These are phyloP conservation scores for Oncorhynchus tshawytscha DNA, from an alignment of 2,113 vertebrate species.

Conservation along the genomic window DNA sequence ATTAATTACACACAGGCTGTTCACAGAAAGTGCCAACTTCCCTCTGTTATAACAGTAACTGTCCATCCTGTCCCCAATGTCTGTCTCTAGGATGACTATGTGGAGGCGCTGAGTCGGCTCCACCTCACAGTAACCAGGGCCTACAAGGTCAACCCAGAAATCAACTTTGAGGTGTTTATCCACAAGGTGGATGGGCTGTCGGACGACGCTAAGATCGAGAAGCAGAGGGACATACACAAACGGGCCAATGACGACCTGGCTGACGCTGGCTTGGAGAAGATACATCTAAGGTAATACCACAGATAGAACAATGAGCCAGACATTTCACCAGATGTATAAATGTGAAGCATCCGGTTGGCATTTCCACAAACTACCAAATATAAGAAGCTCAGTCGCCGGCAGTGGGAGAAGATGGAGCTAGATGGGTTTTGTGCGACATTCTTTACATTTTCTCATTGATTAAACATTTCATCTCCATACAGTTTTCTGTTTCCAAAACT, in stretches of 20 bases:
- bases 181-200: constrained; percentile 95
- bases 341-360: no score
- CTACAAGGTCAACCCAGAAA: constrained; percentile 91
- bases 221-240: constrained; percentile 92
- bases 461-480: no score
- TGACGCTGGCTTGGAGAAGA: constrained; percentile 86
- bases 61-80: not conserved
- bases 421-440: no score
- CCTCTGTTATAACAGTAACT: no score
- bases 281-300: constrained; percentile 81
- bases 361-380: no score
- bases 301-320: constrained; percentile 18
- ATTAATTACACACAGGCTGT: no score
- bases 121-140: constrained; percentile 92
- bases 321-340: no score
- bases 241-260: constrained; percentile 88
- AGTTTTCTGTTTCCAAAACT: no score
- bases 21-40: no score
- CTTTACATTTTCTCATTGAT: no score
- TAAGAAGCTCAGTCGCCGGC: no score
- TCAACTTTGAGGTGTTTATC: constrained; percentile 96
- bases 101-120: constrained; percentile 88
- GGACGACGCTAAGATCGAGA: constrained; percentile 95
- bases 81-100: constrained; percentile 72
- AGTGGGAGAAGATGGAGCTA: no score